Conservation (phyloP, 1,140 invertebrate genomes). For the Rhopalosiphum padi region DNA sequence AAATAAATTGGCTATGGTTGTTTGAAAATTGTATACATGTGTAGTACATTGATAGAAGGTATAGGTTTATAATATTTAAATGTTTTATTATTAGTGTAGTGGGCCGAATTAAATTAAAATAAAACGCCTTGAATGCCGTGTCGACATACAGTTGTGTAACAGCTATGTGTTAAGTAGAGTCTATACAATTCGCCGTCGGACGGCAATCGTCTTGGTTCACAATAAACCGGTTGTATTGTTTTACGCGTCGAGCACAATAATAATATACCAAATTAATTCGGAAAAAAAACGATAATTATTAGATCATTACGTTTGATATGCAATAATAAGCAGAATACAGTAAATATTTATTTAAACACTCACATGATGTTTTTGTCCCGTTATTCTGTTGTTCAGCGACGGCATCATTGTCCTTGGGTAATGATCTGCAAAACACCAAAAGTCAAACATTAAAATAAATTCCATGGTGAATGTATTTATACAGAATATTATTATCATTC, state of each 20-base stretch:
- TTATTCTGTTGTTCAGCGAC: not conserved
- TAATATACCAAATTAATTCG: not conserved
- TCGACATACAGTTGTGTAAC: conserved; percentile 11
- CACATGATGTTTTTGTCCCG: conserved; percentile 24
- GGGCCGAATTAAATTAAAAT: not conserved
- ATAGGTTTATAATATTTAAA: not conserved
- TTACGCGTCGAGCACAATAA: not conserved
- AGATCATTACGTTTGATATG: not conserved
- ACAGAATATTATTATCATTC: not conserved
- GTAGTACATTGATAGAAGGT: not conserved
- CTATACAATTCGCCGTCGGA: conserved; percentile 55
- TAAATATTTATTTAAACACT: not conserved
- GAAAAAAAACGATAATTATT: not conserved
- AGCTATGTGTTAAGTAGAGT: conserved; percentile 39
- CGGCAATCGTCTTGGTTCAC: not conserved
- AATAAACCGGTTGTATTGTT: conserved; percentile 11
- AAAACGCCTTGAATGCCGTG: conserved; percentile 47
- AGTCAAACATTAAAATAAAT: not conserved
- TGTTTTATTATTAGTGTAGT: not conserved
- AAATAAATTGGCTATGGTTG: not conserved
- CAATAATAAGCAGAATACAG: not conserved
- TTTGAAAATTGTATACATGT: not conserved
- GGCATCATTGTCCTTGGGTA: conserved; percentile 26
- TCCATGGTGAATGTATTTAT: too few relatives aligned
- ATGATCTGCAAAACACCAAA: not conserved